These are phyloP conservation scores for Meloidogyne exigua DNA, from an alignment of 1,140 invertebrate genomes.

Conservation along the genomic window DNA sequence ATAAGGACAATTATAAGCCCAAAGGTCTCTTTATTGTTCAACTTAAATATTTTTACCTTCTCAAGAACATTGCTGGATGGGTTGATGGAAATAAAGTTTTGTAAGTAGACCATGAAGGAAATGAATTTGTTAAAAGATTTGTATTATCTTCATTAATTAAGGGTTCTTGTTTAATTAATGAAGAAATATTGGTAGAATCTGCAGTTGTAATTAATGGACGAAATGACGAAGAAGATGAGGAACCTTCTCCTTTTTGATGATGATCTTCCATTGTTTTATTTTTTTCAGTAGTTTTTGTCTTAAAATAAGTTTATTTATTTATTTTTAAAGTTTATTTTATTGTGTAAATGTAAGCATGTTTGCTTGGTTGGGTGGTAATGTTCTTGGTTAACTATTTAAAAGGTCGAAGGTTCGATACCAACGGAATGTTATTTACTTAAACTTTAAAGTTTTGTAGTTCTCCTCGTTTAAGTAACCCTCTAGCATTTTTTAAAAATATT, in stretches of 20 bases:
- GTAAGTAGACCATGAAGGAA: neutral
- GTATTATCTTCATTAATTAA: neutral
- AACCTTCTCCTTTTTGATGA: neutral
- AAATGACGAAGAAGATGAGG: neutral
- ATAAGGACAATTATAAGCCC: too few species aligned
- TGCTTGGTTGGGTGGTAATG: too few species aligned
- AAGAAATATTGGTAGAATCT: neutral
- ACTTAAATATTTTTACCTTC: neutral
- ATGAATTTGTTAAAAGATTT: neutral
- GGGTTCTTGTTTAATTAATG: neutral
- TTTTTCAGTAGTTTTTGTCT: neutral
- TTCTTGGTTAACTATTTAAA: too few species aligned
- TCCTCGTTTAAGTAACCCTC: too few species aligned
- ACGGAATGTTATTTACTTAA: too few species aligned
- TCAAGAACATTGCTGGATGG: neutral
- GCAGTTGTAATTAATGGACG: neutral
- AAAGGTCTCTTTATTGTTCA: too few species aligned
- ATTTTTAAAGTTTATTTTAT: too few species aligned
- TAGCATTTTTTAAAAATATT: too few species aligned
- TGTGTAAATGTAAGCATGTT: too few species aligned
- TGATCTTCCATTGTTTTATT: neutral
- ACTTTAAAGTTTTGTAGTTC: too few species aligned
- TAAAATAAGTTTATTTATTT: neutral
- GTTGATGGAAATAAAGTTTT: neutral
- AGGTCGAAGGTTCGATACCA: too few species aligned